A percentile compares a stretch with the other conserved stretches of the same genome.
phyloP scores from a whole-genome alignment of 2,888 invertebrate genomes.

The Lithophane socia region DNA sequence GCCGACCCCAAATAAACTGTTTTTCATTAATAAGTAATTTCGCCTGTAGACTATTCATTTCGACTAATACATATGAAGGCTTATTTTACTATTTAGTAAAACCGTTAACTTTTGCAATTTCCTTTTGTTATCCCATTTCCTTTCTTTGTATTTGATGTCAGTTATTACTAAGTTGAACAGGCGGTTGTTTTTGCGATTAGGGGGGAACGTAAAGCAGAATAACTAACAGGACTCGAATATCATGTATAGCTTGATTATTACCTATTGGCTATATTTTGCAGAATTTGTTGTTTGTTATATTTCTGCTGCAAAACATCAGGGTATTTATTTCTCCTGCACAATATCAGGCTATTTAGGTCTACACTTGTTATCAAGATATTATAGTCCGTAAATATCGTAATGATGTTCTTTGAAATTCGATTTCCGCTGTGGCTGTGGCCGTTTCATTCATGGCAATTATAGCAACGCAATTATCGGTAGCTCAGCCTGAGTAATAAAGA shows the following conservation, averaged over 20 bases:
- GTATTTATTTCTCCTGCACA: too few species aligned
- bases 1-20: too few species aligned
- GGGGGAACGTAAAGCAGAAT: constrained; percentile 6
- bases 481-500: constrained; percentile 18
- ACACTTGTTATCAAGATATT: too few species aligned
- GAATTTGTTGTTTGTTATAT: too few species aligned
- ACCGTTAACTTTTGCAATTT: constrained; percentile 22
- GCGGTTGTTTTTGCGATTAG: constrained; percentile 5
- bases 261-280: neutral
- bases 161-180: constrained; percentile 22
- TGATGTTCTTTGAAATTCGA: neutral
- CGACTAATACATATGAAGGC: neutral
- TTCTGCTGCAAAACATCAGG: too few species aligned
- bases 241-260: neutral
- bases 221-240: constrained; percentile 1
- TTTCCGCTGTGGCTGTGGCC: neutral
- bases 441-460: constrained; percentile 3
- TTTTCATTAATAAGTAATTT: too few species aligned
- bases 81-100: neutral
- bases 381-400: neutral
- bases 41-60: neutral
- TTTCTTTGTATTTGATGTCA: constrained; percentile 29
- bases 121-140: constrained; percentile 37
- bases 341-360: too few species aligned
- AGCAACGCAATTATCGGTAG: constrained; percentile 12